Evolutionary conservation across 2,888 invertebrate species (phyloP).

Genomic region (Stenodera caucasica): DNA sequence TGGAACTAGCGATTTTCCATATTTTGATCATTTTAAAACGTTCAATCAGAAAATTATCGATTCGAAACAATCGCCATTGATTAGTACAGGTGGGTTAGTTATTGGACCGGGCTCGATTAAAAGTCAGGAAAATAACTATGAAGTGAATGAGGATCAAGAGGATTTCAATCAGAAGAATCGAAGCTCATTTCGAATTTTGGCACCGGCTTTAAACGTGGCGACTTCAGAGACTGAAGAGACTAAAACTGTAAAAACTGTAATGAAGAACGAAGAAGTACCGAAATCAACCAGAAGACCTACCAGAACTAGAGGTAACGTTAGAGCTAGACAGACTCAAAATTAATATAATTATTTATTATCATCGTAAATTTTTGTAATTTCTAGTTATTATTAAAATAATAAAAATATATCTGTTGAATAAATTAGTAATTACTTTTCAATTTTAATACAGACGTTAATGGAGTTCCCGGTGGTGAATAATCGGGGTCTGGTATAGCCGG

Average conservation of each 20-base stretch:
- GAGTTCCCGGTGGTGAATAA: constrained; percentile 20
- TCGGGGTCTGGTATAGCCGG: constrained; percentile 20
- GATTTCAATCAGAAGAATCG: constrained; percentile 4
- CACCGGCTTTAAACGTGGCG: not conserved
- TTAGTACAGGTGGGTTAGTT: not conserved
- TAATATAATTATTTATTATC: not conserved
- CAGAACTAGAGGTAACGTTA: not conserved
- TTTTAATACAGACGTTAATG: constrained; percentile 9
- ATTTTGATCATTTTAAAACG: not conserved
- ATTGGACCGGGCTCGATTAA: not conserved
- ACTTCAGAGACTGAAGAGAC: not conserved
- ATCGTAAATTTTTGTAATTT: not conserved
- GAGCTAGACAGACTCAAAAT: not conserved
- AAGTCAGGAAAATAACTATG: not conserved
- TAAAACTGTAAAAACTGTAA: not conserved
- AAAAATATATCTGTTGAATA: not conserved
- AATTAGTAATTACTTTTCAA: constrained; percentile 8
- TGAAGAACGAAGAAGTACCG: not conserved
- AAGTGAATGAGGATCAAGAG: not conserved
- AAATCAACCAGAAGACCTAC: not conserved
- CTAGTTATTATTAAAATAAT: not conserved
- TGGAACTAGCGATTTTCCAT: not conserved
- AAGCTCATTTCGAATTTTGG: not conserved
- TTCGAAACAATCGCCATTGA: constrained; percentile 3
- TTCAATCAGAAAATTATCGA: constrained; percentile 9